Percentiles rank a stretch among this genome's conserved stretches.
phyloP scores from a whole-genome alignment of 2,113 vertebrate genomes.

The Boleophthalmus pectinirostris region DNA sequence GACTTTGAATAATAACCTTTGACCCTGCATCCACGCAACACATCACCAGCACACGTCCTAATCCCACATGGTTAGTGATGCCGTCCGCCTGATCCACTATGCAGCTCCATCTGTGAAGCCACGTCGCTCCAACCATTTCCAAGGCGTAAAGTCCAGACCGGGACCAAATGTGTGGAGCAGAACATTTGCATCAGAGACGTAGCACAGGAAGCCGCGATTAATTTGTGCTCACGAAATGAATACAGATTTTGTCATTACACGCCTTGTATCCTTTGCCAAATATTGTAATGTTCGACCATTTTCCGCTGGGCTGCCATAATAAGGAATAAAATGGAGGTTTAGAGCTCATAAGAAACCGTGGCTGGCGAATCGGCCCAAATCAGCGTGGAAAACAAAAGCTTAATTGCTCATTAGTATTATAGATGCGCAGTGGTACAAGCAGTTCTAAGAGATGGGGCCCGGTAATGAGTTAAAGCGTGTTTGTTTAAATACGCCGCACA shows the following conservation, averaged over 20 bases:
- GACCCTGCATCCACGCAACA: constrained; percentile 71
- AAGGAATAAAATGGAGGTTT: constrained; percentile 69
- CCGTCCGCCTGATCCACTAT: constrained; percentile 52
- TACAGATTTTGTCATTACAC: constrained; percentile 81
- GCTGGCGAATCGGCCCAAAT: constrained; percentile 65
- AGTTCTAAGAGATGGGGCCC: constrained; percentile 63
- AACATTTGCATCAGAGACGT: constrained; percentile 74
- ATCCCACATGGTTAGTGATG: constrained; percentile 69
- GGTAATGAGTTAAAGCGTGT: constrained; percentile 72
- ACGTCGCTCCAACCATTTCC: constrained; percentile 71
- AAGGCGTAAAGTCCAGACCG: constrained; percentile 70
- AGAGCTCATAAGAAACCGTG: constrained; percentile 69
- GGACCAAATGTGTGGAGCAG: constrained; percentile 52
- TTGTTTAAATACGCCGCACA: constrained; percentile 55
- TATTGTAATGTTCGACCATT: constrained; percentile 66
- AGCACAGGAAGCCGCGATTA: constrained; percentile 68
- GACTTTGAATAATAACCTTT: constrained; percentile 56
- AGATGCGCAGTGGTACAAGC: constrained; percentile 64
- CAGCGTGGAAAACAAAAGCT: constrained; percentile 68
- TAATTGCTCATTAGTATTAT: constrained; percentile 79
- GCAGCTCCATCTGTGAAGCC: constrained; percentile 75
- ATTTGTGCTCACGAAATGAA: constrained; percentile 75
- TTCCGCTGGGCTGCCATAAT: constrained; percentile 67
- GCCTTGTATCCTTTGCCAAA: constrained; percentile 73
- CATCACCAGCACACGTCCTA: constrained; percentile 69